Conservation (phyloP, 2,113 vertebrate genomes). For the Haemorhous mexicanus region DNA sequence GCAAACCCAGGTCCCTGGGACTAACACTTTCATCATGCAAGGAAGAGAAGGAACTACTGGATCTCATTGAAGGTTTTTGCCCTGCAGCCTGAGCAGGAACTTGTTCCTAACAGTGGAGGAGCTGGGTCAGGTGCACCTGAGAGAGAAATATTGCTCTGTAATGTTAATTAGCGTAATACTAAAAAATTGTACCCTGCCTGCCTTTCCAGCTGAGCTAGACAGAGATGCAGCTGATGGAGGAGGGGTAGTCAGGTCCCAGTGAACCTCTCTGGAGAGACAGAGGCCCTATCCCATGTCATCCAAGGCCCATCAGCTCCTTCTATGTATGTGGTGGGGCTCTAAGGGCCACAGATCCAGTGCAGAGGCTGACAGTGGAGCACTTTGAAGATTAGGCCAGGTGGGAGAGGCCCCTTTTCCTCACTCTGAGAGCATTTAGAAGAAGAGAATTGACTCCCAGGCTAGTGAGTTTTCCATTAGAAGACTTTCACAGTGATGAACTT, state of each 20-base stretch:
- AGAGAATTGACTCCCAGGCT: not conserved
- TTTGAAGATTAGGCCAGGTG: not conserved
- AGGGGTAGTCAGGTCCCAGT: not conserved
- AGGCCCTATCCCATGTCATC: accelerated
- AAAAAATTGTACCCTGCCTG: not conserved
- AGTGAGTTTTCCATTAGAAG: not conserved
- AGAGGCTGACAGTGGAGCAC: not conserved
- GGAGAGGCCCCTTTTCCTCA: not conserved
- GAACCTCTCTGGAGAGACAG: not conserved
- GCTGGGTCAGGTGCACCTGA: not conserved
- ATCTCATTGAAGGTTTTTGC: not conserved
- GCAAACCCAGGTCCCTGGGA: not conserved
- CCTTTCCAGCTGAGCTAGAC: not conserved
- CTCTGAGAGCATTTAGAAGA: not conserved
- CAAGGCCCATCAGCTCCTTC: not conserved
- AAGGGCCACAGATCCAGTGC: not conserved
- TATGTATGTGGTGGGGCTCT: not conserved
- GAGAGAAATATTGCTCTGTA: not conserved
- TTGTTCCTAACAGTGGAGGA: not conserved
- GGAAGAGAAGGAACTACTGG: not conserved
- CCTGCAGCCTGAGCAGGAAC: not conserved
- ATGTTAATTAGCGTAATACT: not conserved
- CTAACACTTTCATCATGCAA: not conserved
- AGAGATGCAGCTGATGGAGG: not conserved
- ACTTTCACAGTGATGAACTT: not conserved